A percentile compares a stretch with the other conserved stretches of the same genome.
These are phyloP conservation scores for Propithecus perrieri DNA, from an alignment of 2,797 vertebrate genomes.

Conservation along the genomic window DNA sequence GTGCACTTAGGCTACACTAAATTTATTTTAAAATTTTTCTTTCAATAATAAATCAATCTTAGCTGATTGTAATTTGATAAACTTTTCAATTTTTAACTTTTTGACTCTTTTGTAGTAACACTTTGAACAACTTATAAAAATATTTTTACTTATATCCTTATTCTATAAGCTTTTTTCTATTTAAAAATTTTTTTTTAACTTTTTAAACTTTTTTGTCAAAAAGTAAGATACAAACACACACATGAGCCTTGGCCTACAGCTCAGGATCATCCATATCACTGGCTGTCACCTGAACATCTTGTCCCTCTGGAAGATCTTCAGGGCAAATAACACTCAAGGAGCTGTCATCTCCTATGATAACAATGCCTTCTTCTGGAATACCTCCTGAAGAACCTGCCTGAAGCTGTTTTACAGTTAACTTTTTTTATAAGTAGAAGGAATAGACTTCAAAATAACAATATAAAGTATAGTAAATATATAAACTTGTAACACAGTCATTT, in stretches of 20 bases:
- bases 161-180: not conserved
- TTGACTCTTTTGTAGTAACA: not conserved
- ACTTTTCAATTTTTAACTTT: not conserved
- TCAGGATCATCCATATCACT: not conserved
- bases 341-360: not conserved
- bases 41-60: not conserved
- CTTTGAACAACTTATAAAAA: not conserved
- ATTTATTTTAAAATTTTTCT: not conserved
- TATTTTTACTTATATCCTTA: not conserved
- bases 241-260: not conserved
- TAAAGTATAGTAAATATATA: not conserved
- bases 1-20: not conserved
- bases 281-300: not conserved
- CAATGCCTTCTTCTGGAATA: not conserved
- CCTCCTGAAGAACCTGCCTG: not conserved
- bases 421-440: not conserved
- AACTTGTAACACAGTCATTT: not conserved
- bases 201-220: not conserved
- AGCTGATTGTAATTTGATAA: not conserved
- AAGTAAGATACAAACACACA: not conserved
- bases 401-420: not conserved
- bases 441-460: not conserved
- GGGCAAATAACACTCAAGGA: not conserved
- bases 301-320: not conserved
- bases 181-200: not conserved